phyloP scores from a whole-genome alignment of 2,888 invertebrate genomes.

The Trisateles emortualis region DNA sequence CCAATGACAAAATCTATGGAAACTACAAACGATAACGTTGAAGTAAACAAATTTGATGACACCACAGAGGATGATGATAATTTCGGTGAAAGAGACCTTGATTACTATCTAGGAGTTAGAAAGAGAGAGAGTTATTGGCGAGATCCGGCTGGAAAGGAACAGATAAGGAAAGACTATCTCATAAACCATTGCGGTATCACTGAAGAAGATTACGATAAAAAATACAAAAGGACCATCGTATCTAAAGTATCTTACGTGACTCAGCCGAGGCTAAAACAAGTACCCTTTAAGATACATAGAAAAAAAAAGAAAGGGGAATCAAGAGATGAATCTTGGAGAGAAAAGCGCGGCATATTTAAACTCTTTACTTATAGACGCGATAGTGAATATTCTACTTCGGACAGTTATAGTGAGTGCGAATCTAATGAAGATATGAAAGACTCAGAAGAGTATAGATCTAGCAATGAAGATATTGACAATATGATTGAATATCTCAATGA shows the following conservation, averaged over 20 bases:
- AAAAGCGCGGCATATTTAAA: slow-evolving; percentile 74
- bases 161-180: slow-evolving; percentile 77
- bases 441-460: slow-evolving; percentile 32
- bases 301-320: slow-evolving; percentile 60
- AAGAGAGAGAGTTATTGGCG: slow-evolving; percentile 78
- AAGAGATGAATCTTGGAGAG: slow-evolving; percentile 76
- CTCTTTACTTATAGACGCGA: slow-evolving; percentile 72
- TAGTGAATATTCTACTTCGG: slow-evolving; percentile 75
- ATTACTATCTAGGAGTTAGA: slow-evolving; percentile 77
- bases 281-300: slow-evolving; percentile 79
- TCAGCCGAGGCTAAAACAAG: slow-evolving; percentile 74
- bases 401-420: slow-evolving; percentile 82
- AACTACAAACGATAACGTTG: slow-evolving; percentile 33
- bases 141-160: slow-evolving; percentile 75
- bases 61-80: slow-evolving; percentile 58
- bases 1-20: slow-evolving; percentile 61
- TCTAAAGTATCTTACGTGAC: slow-evolving; percentile 56
- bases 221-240: slow-evolving; percentile 57
- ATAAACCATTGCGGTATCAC: slow-evolving; percentile 77
- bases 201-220: slow-evolving; percentile 75
- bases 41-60: slow-evolving; percentile 40
- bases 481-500: slow-evolving; percentile 53
- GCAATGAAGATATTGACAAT: slow-evolving; percentile 46
- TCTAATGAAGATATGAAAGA: slow-evolving; percentile 58
- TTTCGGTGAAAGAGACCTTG: slow-evolving; percentile 74